Conservation (phyloP, 2,113 vertebrate genomes). For the Hepsetus odoe region DNA sequence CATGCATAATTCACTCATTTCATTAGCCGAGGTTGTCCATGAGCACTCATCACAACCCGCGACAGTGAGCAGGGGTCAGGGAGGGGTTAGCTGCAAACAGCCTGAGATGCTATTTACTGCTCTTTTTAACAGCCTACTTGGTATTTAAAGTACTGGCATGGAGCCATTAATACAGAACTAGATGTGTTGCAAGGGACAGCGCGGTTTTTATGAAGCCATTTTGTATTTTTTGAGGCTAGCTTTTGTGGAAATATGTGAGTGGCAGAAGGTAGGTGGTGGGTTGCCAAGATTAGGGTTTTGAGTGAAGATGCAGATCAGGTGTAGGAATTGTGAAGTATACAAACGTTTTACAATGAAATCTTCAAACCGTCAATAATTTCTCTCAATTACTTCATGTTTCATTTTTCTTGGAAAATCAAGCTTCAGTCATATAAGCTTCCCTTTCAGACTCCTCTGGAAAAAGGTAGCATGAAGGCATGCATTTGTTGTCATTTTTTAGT, state of each 20-base stretch:
- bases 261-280: slow-evolving; percentile 27
- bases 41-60: slow-evolving; percentile 67
- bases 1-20: slow-evolving; percentile 79
- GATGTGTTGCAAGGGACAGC: slow-evolving; percentile 35
- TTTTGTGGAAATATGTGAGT: slow-evolving; percentile 7
- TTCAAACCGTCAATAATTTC: too few species aligned
- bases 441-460: too few species aligned
- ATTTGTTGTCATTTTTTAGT: too few species aligned
- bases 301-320: not conserved
- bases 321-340: not conserved
- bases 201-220: slow-evolving; percentile 39
- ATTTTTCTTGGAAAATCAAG: too few species aligned
- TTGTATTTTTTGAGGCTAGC: slow-evolving; percentile 33
- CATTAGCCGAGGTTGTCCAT: slow-evolving; percentile 69
- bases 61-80: slow-evolving; percentile 64
- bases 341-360: too few species aligned
- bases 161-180: slow-evolving; percentile 41
- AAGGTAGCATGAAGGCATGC: too few species aligned
- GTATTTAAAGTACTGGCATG: slow-evolving; percentile 49
- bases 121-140: slow-evolving; percentile 49
- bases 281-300: not conserved
- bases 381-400: too few species aligned
- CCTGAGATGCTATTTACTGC: slow-evolving; percentile 50
- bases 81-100: slow-evolving; percentile 46
- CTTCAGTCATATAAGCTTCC: too few species aligned